phyloP scores from a whole-genome alignment of 1,140 invertebrate species.

The Brachionus rubens region DNA sequence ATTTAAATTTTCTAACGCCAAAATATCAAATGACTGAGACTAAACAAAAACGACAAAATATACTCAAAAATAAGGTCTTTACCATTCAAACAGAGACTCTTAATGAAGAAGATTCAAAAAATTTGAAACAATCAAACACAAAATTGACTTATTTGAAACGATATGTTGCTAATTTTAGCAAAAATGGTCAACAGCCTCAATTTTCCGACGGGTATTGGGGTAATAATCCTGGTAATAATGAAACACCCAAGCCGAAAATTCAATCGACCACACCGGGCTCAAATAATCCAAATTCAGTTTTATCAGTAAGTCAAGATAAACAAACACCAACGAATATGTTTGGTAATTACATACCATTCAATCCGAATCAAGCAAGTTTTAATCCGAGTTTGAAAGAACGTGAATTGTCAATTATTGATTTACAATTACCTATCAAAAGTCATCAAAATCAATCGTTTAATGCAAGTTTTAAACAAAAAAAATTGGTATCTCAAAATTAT shows the following conservation, averaged over 20 bases:
- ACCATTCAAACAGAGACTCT: background rate
- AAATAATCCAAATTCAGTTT: background rate
- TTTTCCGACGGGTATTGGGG: conserved; percentile 24
- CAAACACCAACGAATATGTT: background rate
- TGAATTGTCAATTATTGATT: conserved; percentile 31
- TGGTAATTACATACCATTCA: conserved; percentile 21
- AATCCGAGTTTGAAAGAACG: background rate
- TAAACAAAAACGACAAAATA: background rate
- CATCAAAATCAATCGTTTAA: background rate
- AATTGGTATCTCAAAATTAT: too few relatives aligned
- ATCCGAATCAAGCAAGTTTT: conserved; percentile 13
- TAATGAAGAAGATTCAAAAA: background rate
- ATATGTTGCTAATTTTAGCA: conserved; percentile 27
- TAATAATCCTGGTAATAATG: background rate
- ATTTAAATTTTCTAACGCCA: conserved; percentile 13
- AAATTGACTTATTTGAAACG: conserved; percentile 41
- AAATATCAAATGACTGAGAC: background rate
- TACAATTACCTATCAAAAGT: conserved; percentile 16
- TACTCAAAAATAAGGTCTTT: background rate
- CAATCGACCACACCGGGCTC: background rate
- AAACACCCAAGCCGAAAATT: background rate
- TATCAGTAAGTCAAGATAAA: background rate
- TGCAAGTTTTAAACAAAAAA: background rate
- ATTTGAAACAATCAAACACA: background rate
- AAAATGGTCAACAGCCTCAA: conserved; percentile 12